These are phyloP conservation scores for Dinoponera quadriceps DNA, from an alignment of 1,140 invertebrate species.

Conservation along the genomic window DNA sequence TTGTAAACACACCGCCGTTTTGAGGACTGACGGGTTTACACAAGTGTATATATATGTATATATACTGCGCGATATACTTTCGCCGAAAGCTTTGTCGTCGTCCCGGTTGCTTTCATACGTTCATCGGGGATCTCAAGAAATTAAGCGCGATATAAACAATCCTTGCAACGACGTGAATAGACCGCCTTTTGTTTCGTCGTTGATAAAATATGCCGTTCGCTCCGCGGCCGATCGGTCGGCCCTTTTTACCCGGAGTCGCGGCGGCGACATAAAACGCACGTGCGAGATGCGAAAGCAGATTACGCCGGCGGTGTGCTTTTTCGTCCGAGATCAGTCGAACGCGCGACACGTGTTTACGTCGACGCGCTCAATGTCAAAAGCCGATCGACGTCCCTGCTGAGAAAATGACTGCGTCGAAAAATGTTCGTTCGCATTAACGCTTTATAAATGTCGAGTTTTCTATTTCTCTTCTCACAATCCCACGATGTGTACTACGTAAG, in stretches of 20 bases:
- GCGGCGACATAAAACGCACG: background rate
- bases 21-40: background rate
- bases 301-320: background rate
- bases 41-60: conserved; percentile 13
- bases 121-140: background rate
- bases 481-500: too few species aligned
- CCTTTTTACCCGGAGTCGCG: background rate
- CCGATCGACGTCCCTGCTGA: too few species aligned
- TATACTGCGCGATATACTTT: background rate
- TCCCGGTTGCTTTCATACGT: too few species aligned
- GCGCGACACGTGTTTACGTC: too few species aligned
- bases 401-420: too few species aligned
- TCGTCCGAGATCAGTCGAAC: too few species aligned
- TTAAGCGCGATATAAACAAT: conserved; percentile 21
- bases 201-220: background rate
- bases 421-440: too few species aligned
- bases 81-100: background rate
- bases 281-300: background rate
- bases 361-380: too few species aligned
- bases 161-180: background rate
- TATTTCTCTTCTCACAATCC: too few species aligned
- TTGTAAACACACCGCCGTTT: conserved; percentile 35
- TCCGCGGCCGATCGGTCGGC: too few species aligned
- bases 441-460: too few species aligned
- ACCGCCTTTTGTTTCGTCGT: background rate